A percentile compares a stretch with the other conserved stretches of the same genome.
These are phyloP conservation scores for Ifrita kowaldi DNA, from an alignment of 2,113 vertebrate genomes.

Conservation along the genomic window DNA sequence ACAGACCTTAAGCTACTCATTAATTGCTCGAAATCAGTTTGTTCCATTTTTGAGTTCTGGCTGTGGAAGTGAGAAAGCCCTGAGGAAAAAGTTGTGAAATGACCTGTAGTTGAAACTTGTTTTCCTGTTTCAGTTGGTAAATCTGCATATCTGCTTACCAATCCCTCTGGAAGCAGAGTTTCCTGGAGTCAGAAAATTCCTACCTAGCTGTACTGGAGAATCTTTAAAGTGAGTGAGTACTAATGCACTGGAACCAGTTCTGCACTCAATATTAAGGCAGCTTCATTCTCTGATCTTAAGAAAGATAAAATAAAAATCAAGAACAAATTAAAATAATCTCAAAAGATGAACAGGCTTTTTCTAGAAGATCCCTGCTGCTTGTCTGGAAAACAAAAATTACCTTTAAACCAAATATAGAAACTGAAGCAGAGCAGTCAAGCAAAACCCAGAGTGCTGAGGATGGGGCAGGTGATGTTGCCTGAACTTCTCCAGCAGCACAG, in stretches of 20 bases:
- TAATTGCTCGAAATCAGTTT: neutral
- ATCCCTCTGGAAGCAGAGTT: neutral
- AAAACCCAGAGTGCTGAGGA: neutral
- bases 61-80: neutral
- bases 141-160: neutral
- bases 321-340: neutral
- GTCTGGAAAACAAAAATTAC: neutral
- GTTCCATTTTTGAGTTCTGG: constrained; percentile 10
- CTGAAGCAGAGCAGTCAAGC: neutral
- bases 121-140: neutral
- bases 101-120: neutral
- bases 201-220: neutral
- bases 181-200: neutral
- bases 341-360: neutral
- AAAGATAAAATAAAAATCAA: neutral
- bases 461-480: neutral
- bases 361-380: neutral
- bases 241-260: neutral
- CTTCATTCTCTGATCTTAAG: neutral
- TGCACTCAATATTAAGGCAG: neutral
- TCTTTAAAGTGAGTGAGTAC: neutral
- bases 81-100: neutral
- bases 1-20: neutral
- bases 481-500: neutral
- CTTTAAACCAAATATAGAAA: neutral